Evolutionary conservation across 2,113 vertebrate genomes (phyloP), one percentile per base, ranked within the genome.

Genomic region (Hemiprocne comata): DNA sequence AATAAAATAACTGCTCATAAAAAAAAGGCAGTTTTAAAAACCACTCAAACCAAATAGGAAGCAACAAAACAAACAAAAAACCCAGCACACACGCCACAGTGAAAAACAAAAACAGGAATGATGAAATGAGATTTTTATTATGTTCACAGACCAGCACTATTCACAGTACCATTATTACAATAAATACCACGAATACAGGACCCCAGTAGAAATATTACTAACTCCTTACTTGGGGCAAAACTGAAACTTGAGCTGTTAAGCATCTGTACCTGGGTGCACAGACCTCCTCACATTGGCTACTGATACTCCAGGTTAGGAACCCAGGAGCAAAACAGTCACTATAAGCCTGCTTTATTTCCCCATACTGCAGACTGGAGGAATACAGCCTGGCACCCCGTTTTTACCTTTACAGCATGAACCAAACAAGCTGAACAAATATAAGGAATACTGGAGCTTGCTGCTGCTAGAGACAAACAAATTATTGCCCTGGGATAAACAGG

Each of bases 81-180:
- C 3, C 9, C 48, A 53, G 9, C 75, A 58, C 4, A 12, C 34
- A 44, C 34, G 29, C 38, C 13, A 7, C 18, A 54, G 46, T 21
- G 54, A 87, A 79, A 89, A 87, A 87, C 57, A 91, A 85, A 93
- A 93, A 70, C 69, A 78, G 62, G 70, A 91, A 80, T 83, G 40
- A 94, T 73, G 60, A 58, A 46, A 70, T 38, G 4, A 53, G 53
- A 44, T 36, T 82, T 72, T 50, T 72, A 58, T 65, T 87, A 40
- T 20, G 33, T 19, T 83, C 46, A 70, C 20, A 87, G 23, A 62
- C 13, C 40, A 66, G n/a, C 71, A 73, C n/a, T 70, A 13, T 29
- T 61, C 60, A 54, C 48, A 57, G 42, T 13, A 42, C 20, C 17
- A 7, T 40, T 73, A 76, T 9, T 58, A 65, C 33, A 65, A 34